phyloP scores from a whole-genome alignment of 35 echinoderm and acorn worm species.

The Lytechinus variegatus region DNA sequence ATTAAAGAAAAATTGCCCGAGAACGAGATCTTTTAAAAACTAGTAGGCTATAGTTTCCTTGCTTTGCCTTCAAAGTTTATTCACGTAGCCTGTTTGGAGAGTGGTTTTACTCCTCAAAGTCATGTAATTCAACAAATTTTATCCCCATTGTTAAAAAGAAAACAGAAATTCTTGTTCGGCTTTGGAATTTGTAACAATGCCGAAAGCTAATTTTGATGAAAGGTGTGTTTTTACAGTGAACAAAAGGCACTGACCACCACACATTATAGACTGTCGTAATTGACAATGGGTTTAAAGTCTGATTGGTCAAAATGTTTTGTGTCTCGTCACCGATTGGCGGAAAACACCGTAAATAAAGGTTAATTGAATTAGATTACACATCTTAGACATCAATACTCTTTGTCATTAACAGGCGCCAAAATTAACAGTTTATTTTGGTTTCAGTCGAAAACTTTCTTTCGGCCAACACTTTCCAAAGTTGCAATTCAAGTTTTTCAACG shows the following conservation, averaged over 20 bases:
- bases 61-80: background rate
- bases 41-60: background rate
- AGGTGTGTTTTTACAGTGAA: background rate
- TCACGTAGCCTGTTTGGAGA: background rate
- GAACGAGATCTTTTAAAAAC: background rate
- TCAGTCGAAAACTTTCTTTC: too few relatives aligned
- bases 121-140: background rate
- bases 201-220: background rate
- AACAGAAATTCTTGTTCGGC: background rate
- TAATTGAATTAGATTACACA: background rate
- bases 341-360: background rate
- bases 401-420: background rate
- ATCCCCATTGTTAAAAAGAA: background rate
- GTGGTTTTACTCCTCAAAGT: background rate
- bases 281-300: background rate
- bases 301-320: background rate
- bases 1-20: background rate
- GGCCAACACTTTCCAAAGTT: too few relatives aligned
- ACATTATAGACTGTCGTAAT: background rate
- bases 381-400: background rate
- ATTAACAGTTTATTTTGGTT: too few relatives aligned
- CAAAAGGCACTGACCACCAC: background rate
- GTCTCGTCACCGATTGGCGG: background rate
- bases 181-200: background rate
- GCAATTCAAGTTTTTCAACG: too few relatives aligned